phyloP scores from a whole-genome alignment of 2,888 invertebrate genomes.

The Chromoteleia sp. region DNA sequence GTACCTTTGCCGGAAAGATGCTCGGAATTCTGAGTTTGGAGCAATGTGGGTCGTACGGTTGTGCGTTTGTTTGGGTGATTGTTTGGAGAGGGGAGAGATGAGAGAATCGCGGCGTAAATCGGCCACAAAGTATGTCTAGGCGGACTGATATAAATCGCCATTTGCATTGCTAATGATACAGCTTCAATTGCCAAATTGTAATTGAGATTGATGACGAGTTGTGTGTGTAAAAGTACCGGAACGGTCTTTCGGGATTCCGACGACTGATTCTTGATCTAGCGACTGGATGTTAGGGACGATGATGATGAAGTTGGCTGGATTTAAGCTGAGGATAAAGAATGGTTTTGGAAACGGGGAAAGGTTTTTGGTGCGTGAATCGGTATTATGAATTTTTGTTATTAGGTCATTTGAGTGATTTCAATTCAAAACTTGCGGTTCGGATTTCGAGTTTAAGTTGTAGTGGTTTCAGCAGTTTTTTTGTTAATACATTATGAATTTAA shows the following conservation, averaged over 20 bases:
- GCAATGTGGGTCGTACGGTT: slow-evolving; percentile 43
- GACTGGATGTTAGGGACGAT: slow-evolving; percentile 12
- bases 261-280: slow-evolving; percentile 6
- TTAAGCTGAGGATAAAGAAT: neutral
- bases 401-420: no score
- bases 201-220: slow-evolving; percentile 59
- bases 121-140: slow-evolving; percentile 55
- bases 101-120: slow-evolving; percentile 36
- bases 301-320: slow-evolving; percentile 9
- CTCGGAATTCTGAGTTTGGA: slow-evolving; percentile 18
- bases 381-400: no score
- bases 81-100: slow-evolving; percentile 1
- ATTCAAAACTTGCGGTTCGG: no score
- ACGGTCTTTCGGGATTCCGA: slow-evolving; percentile 7
- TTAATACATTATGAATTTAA: no score
- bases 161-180: slow-evolving; percentile 60
- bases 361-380: no score
- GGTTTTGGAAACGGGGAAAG: neutral
- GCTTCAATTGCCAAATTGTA: slow-evolving; percentile 58
- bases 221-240: slow-evolving; percentile 20
- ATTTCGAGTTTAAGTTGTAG: no score
- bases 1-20: slow-evolving; percentile 15
- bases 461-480: no score
- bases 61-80: slow-evolving; percentile 42
- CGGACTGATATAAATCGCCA: slow-evolving; percentile 57